Conservation (phyloP, 1,140 invertebrate genomes). For the Parasteatoda tepidariorum region DNA sequence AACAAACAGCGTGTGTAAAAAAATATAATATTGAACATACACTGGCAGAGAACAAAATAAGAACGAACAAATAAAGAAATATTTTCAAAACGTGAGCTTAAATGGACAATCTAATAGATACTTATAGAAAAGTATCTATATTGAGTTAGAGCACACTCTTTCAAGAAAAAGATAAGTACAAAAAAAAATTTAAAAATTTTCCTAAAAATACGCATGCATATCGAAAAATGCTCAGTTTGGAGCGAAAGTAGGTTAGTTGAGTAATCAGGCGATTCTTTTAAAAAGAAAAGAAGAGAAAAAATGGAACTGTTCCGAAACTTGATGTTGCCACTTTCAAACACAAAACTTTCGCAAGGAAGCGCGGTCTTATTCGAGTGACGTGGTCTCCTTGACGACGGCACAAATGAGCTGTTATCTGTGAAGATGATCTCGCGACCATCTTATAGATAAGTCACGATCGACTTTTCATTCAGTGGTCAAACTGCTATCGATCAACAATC, state of each 20-base stretch:
- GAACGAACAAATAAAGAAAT: not conserved
- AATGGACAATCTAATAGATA: not conserved
- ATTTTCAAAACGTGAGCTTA: not conserved
- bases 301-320: constrained; percentile 19
- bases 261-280: constrained; percentile 51
- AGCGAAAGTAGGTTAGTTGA: constrained; percentile 41
- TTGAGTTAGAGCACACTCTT: no score
- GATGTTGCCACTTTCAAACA: constrained; percentile 53
- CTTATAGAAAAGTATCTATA: no score
- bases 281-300: constrained; percentile 41
- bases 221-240: not conserved
- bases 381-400: constrained; percentile 51
- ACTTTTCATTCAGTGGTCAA: constrained; percentile 39
- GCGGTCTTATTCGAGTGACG: constrained; percentile 31
- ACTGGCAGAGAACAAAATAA: no score
- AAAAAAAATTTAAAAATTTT: not conserved
- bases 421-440: constrained; percentile 43
- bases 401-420: constrained; percentile 57
- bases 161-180: no score
- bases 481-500: constrained; percentile 39
- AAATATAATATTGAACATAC: no score
- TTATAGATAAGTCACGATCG: constrained; percentile 53
- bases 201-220: not conserved
- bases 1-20: no score
- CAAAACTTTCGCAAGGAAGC: constrained; percentile 20